Conservation (phyloP, 2,113 vertebrate species). For the Malurus cyaneus region DNA sequence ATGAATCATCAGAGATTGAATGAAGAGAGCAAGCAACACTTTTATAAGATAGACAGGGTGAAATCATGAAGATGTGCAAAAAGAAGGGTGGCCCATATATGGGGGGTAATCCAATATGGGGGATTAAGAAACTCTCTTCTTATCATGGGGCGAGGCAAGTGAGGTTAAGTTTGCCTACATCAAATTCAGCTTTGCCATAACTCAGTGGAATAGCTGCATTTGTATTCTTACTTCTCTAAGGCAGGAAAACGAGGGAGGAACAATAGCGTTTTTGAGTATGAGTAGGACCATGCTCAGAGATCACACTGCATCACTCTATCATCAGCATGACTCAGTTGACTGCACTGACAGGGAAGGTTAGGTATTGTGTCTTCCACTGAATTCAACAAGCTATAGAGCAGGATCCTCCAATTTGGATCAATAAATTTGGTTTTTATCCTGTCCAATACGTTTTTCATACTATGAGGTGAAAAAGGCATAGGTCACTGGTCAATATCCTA, state of each 20-base stretch:
- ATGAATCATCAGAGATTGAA: background rate
- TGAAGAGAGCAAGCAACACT: background rate
- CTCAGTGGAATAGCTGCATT: background rate
- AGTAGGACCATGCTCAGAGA: background rate
- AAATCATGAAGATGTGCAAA: background rate
- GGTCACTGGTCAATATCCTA: background rate
- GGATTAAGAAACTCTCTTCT: background rate
- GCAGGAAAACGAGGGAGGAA: background rate
- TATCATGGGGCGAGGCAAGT: background rate
- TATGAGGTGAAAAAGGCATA: background rate
- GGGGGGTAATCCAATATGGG: no score
- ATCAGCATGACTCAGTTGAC: background rate
- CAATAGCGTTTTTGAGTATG: background rate
- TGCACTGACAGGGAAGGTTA: accelerated
- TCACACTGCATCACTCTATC: background rate
- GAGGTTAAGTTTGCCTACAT: background rate
- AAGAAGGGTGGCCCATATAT: background rate
- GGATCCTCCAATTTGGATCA: background rate
- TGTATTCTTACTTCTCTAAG: background rate
- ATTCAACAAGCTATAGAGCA: background rate
- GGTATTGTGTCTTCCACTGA: background rate
- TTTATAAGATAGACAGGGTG: background rate
- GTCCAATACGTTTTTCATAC: background rate
- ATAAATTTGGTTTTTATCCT: background rate
- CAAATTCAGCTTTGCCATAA: background rate